phyloP scores from a whole-genome alignment of 2,888 invertebrate genomes.

The Erebia aethiops region DNA sequence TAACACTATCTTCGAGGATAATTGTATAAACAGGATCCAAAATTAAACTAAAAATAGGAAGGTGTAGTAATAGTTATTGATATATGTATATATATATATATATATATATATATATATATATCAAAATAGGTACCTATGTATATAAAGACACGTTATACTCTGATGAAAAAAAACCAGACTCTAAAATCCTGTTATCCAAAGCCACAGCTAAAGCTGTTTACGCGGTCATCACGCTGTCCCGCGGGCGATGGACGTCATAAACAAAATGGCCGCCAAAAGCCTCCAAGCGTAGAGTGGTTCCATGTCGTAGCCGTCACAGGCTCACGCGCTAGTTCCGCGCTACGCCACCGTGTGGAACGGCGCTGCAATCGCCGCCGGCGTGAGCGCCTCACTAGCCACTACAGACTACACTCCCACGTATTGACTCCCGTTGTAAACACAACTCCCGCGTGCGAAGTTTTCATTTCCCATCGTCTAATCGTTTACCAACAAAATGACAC shows the following conservation, averaged over 20 bases:
- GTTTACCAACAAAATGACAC: constrained; percentile 64
- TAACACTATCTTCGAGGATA: no score
- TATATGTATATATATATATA: no score
- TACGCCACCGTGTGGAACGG: constrained; percentile 59
- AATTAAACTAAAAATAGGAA: no score
- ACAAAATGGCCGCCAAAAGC: constrained; percentile 75
- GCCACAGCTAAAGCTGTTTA: constrained; percentile 24
- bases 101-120: no score
- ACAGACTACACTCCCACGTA: constrained; percentile 72
- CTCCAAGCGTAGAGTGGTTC: constrained; percentile 52
- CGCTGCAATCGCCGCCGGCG: constrained; percentile 48
- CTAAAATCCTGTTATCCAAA: constrained; percentile 8
- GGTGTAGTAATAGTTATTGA: no score
- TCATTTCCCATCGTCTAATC: constrained; percentile 58
- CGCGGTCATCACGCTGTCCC: constrained; percentile 49
- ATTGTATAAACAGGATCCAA: no score
- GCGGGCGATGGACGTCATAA: constrained; percentile 48
- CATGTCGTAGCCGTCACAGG: constrained; percentile 56
- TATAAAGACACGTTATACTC: background rate
- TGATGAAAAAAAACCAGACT: background rate
- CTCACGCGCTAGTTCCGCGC: constrained; percentile 68
- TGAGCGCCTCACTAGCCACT: constrained; percentile 51
- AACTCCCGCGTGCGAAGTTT: constrained; percentile 57
- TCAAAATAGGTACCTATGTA: background rate
- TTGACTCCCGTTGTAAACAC: constrained; percentile 76